Evolutionary conservation across 2,797 vertebrate genomes (phyloP), one percentile per base, ranked within the genome.

Genomic region (Acestrorhynchus altus): DNA sequence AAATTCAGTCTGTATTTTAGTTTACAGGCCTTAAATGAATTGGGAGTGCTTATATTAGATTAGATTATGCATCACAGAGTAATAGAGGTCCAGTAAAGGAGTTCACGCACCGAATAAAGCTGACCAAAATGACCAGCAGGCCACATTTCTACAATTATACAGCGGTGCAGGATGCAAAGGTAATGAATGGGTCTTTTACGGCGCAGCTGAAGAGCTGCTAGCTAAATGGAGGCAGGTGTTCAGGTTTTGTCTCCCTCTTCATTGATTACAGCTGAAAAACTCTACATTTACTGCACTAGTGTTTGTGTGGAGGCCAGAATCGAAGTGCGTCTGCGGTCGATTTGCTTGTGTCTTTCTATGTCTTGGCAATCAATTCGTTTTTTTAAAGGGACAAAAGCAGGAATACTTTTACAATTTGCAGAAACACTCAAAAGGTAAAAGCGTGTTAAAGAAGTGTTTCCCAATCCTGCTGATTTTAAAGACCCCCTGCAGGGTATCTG

Each of bases 231-330:
- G 6, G 16, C 28, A 1, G 8, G 28, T 31, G 31, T n/a, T 4
- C 57, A 35, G 28, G 28, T 57, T 12, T 52, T 52, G 51, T 49
- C 16, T 5, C 4, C 18, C 46, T 18, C 12, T 16, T 18, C 49
- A 51, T 51, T 52, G 51, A 52, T 52, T 52, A 52, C 51, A 52
- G 51, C n/a, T 52, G 51, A 52, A 52, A 52, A 52, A 52, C 51
- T 4, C 51, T 52, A n/a, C 8, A 52, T 6, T n/a, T n/a, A 10
- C 51, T 20, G 51, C n/a, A 52, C 20, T 20, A 52, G 51, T 9
- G n/a, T 52, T 52, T 52, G 51, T 52, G 51, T 52, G 9, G n/a
- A 22, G n/a, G 9, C 51, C 51, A 52, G n/a, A 52, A 52, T 52
- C 51, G 20, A 52, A 22, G 18, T 18, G 18, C 4, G 18, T 51